Evolutionary conservation across 2,797 vertebrate genomes (phyloP).

Genomic region (Bovichtus diacanthus): DNA sequence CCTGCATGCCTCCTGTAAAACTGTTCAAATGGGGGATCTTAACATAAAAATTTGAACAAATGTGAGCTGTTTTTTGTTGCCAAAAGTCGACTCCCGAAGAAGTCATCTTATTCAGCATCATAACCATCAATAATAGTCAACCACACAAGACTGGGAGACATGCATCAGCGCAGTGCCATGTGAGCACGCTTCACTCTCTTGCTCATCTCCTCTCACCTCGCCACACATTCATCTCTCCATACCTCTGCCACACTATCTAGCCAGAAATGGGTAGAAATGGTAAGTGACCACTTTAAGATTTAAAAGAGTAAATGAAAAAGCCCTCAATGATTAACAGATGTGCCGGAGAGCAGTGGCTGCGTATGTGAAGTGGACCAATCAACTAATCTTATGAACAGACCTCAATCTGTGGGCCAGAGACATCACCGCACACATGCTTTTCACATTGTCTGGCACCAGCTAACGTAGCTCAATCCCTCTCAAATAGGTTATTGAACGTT

Average conservation of each 20-base stretch:
- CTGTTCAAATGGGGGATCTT: slow-evolving; percentile 1
- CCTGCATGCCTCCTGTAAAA: slow-evolving; percentile 11
- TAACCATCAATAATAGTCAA: neutral
- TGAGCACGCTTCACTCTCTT: slow-evolving; percentile 34
- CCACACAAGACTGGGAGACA: neutral
- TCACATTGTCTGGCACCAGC: slow-evolving; percentile 20
- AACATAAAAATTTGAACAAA: slow-evolving; percentile 33
- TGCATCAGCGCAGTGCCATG: slow-evolving; percentile 45
- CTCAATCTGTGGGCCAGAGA: slow-evolving; percentile 40
- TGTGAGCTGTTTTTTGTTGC: neutral
- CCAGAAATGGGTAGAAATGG: slow-evolving; percentile 19
- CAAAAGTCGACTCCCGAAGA: neutral
- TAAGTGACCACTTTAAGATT: slow-evolving; percentile 35
- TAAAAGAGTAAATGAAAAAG: slow-evolving; percentile 36
- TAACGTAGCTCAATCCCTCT: neutral
- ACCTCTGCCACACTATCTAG: neutral
- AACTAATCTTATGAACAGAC: slow-evolving; percentile 43
- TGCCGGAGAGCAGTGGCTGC: neutral
- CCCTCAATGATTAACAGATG: slow-evolving; percentile 8
- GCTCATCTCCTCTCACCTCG: slow-evolving; percentile 35
- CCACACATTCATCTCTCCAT: neutral
- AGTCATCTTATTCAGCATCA: slow-evolving; percentile 1
- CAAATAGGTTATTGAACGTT: slow-evolving; percentile 6
- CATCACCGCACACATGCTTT: slow-evolving; percentile 11
- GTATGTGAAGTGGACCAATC: slow-evolving; percentile 3